These are phyloP conservation scores for Zygothrica quintamaculata DNA, from an alignment of 2,888 invertebrate species.

Conservation along the genomic window DNA sequence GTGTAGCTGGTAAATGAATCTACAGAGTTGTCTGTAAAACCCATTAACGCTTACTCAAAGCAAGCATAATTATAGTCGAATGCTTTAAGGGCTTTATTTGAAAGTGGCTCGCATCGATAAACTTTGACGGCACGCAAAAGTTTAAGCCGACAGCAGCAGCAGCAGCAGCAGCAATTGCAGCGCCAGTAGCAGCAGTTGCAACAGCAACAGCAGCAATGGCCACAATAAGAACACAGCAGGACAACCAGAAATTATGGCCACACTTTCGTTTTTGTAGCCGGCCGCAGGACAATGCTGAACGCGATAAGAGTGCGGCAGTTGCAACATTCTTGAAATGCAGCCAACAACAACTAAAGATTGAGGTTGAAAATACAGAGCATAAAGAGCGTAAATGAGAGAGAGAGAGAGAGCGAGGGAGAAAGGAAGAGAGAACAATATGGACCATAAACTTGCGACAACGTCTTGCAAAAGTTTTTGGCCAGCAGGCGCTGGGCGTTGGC, in stretches of 20 bases:
- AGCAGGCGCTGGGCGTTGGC: slow-evolving; percentile 52
- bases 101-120: slow-evolving; percentile 61
- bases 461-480: slow-evolving; percentile 70
- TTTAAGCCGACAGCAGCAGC: slow-evolving; percentile 29
- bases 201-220: slow-evolving; percentile 41
- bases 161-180: slow-evolving; percentile 18
- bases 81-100: slow-evolving; percentile 35
- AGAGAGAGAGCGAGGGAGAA: background rate
- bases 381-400: background rate
- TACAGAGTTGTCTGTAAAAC: slow-evolving; percentile 8
- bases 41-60: slow-evolving; percentile 43
- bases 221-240: slow-evolving; percentile 44
- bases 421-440: slow-evolving; percentile 52
- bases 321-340: slow-evolving; percentile 75
- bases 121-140: slow-evolving; percentile 55
- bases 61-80: slow-evolving; percentile 29
- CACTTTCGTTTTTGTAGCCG: slow-evolving; percentile 71
- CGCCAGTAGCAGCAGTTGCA: too few relatives aligned
- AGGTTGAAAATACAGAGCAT: too few relatives aligned
- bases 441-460: slow-evolving; percentile 71
- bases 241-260: slow-evolving; percentile 70
- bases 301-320: slow-evolving; percentile 59
- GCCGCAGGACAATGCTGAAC: slow-evolving; percentile 61
- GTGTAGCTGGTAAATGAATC: slow-evolving; percentile 29
- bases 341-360: slow-evolving; percentile 45